Evolutionary conservation across 1,140 invertebrate genomes (phyloP).

Genomic region (Drosophila parabipectinata): DNA sequence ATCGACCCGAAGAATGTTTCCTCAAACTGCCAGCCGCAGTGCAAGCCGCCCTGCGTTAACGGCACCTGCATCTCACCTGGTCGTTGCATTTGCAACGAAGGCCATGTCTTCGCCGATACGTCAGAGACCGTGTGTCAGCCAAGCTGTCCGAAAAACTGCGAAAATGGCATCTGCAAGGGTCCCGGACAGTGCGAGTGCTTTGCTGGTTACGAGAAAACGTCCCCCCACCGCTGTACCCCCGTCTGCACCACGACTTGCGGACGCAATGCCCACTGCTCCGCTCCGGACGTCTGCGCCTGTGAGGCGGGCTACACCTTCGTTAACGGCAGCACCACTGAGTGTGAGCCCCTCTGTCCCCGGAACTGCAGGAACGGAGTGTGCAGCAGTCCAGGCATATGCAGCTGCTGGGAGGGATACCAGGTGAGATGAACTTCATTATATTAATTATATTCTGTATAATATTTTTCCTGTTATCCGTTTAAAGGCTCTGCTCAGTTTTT

Average conservation of each 20-base stretch:
- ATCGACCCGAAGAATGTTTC: slow-evolving; percentile 1
- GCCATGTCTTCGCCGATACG: slow-evolving; percentile 54
- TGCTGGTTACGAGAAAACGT: slow-evolving; percentile 57
- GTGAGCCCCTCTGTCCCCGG: slow-evolving; percentile 62
- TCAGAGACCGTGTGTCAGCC: slow-evolving; percentile 64
- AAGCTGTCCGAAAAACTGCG: slow-evolving; percentile 69
- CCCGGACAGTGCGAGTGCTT: slow-evolving; percentile 74
- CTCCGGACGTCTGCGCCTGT: slow-evolving; percentile 86
- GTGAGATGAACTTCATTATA: background rate
- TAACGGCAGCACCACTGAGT: slow-evolving; percentile 68
- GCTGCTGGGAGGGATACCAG: slow-evolving; percentile 87
- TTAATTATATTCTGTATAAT: too few species aligned
- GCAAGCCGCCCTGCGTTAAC: slow-evolving; percentile 68
- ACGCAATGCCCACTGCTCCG: slow-evolving; percentile 85
- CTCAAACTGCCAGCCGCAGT: slow-evolving; percentile 81
- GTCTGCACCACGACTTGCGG: slow-evolving; percentile 85
- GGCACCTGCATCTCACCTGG: slow-evolving; percentile 84
- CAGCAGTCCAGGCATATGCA: slow-evolving; percentile 85
- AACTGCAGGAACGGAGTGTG: slow-evolving; percentile 85
- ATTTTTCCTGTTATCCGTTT: background rate
- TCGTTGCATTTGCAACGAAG: slow-evolving; percentile 83
- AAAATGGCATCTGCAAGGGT: slow-evolving; percentile 72
- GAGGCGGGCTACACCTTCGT: slow-evolving; percentile 85
- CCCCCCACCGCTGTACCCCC: slow-evolving; percentile 84
- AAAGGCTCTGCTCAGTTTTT: slow-evolving; percentile 57